Percentiles rank a stretch among this genome's conserved stretches.
phyloP scores from a whole-genome alignment of 2,888 invertebrate genomes.

The Drosophila eohydei region DNA sequence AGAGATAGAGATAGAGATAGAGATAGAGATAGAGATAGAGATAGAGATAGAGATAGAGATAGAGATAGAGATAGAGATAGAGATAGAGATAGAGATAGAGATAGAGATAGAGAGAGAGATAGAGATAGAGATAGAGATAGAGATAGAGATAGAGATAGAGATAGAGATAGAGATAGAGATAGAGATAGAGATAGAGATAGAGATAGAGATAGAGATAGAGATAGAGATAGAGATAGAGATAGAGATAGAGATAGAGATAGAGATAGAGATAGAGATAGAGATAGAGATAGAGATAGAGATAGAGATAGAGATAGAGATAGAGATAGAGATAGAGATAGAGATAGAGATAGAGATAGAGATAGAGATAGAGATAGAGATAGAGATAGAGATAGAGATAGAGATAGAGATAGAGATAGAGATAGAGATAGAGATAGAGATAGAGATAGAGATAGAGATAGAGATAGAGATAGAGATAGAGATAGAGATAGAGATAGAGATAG shows the following conservation, averaged over 20 bases:
- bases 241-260: not conserved
- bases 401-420: not conserved
- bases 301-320: not conserved
- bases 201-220: not conserved
- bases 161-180: not conserved
- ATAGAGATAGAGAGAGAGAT: not conserved
- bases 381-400: not conserved
- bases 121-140: not conserved
- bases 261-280: not conserved
- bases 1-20: slow-evolving; percentile 1
- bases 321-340: not conserved
- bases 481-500: not conserved
- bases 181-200: not conserved
- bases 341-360: not conserved
- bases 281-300: not conserved
- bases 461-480: not conserved
- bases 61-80: not conserved
- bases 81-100: not conserved
- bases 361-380: not conserved
- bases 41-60: not conserved
- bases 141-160: not conserved
- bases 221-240: not conserved
- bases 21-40: slow-evolving; percentile 1
- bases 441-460: not conserved
- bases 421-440: not conserved